Base-by-base conservation (phyloP, 2,888 invertebrate genomes). In the Galeruca laticollis region DNA sequence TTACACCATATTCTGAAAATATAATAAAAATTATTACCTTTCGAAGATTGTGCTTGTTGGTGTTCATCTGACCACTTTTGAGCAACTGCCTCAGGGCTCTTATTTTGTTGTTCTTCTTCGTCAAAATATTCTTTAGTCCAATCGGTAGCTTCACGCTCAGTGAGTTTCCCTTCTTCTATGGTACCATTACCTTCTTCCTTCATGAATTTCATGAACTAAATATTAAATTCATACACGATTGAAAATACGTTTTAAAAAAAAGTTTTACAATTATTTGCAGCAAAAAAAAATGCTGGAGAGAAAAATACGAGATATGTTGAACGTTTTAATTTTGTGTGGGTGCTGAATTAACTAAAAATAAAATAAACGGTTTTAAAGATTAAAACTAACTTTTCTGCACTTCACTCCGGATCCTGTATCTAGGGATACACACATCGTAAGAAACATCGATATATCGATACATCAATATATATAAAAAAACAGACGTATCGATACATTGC, bases 141-240 rank as follows among this genome's bases (percentile, higher is more conserved):
- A 26, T 84, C 83, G 47, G 84, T 79, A 2, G 84, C 84, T 82
- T 84, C 86, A 80, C 76, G 76, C 72, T 82, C 83, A 60, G 87
- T 86, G 69, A 84, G 78, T 71, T 78, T 80, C 77, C 78, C 89
- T 72, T 85, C 84, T 76, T 89, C 88, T 54, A 91, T 83, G 70
- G 88, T 87, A 61, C 89, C 84, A 75, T 92, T 91, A 51, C 90
- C 91, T 79, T 91, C 89, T 81, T 91, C 91, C 80, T 91, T 90
- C 91, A 95, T 94, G 82, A 94, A 95, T 80, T 91, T 92, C 92
- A 94, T 92, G 81, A 95, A 95, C 88, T 94, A 88, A 69, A 81
- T 75, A n/a, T 51, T 18, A 63, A 47, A 47, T 11, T 60, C 10
- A 15, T 20, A 47, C 11, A 8, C 18, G 13, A 52, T 40, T 35